Conservation (phyloP, 2,113 vertebrate species). For the Hypocryptadius cinnamomeus region DNA sequence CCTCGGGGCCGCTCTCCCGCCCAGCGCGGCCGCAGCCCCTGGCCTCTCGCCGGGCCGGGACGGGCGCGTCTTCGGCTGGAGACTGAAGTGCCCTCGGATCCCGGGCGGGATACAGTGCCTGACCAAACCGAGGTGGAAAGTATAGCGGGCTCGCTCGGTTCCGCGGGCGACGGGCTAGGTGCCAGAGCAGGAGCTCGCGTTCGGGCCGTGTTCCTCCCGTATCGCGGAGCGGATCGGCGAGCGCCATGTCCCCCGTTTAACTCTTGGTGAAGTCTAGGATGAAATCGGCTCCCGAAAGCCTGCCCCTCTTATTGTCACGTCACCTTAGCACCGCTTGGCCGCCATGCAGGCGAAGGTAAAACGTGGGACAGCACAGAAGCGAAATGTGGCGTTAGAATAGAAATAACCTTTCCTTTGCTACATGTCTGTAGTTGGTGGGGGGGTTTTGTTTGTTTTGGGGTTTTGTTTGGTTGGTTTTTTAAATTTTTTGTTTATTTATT, state of each 20-base stretch:
- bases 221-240: not conserved
- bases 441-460: not conserved
- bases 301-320: not conserved
- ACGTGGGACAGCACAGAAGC: not conserved
- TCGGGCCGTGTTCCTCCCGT: not conserved
- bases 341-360: not conserved
- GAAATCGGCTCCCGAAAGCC: not conserved
- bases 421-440: not conserved
- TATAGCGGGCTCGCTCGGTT: not conserved
- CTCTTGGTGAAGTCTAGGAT: not conserved
- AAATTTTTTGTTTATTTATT: not conserved
- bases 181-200: not conserved
- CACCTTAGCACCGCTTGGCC: not conserved
- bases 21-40: not conserved
- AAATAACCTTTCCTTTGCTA: not conserved
- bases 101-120: not conserved
- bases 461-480: not conserved
- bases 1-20: not conserved
- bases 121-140: not conserved
- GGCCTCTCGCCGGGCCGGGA: not conserved
- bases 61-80: fast-evolving
- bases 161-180: not conserved
- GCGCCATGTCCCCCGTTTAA: not conserved
- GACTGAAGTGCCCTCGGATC: fast-evolving
- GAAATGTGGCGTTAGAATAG: not conserved